Percentiles rank a stretch among this genome's conserved stretches.
phyloP scores from a whole-genome alignment of 1,140 invertebrate species.

The Drosophila jambulina region DNA sequence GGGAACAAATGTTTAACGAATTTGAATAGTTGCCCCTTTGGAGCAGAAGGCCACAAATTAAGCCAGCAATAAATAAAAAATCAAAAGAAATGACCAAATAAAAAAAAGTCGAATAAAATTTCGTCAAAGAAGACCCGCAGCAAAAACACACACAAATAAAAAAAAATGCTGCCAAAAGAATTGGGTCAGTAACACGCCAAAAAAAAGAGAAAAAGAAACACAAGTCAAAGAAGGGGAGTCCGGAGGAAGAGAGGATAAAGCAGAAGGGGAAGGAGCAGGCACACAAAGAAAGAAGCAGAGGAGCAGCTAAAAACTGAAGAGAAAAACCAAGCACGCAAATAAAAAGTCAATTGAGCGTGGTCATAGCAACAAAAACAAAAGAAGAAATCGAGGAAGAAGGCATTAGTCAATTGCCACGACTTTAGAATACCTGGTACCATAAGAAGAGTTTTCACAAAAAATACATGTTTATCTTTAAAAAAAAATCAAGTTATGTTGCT shows the following conservation, averaged over 20 bases:
- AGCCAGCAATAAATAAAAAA: slow-evolving; percentile 80
- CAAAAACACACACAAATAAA: slow-evolving; percentile 7
- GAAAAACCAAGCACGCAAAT: slow-evolving; percentile 52
- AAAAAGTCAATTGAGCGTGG: slow-evolving; percentile 74
- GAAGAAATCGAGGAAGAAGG: slow-evolving; percentile 28
- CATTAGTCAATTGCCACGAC: not conserved
- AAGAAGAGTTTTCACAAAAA: not conserved
- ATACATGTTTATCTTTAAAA: not conserved
- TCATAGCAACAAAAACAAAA: slow-evolving; percentile 58
- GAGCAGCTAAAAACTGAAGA: slow-evolving; percentile 30
- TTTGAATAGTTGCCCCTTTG: slow-evolving; percentile 57
- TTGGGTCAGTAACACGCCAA: slow-evolving; percentile 80
- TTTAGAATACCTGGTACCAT: not conserved
- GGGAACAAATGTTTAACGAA: slow-evolving; percentile 29
- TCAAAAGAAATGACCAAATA: slow-evolving; percentile 75
- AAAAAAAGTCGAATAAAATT: slow-evolving; percentile 50
- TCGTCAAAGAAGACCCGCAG: slow-evolving; percentile 51
- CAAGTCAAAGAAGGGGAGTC: slow-evolving; percentile 32
- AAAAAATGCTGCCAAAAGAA: slow-evolving; percentile 64
- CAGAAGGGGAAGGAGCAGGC: slow-evolving; percentile 37
- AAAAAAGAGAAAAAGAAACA: slow-evolving; percentile 48
- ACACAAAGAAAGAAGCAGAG: slow-evolving; percentile 17
- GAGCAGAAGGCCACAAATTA: slow-evolving; percentile 68
- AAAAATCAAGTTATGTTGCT: not conserved
- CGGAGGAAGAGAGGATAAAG: slow-evolving; percentile 9